Evolutionary conservation across 2,113 vertebrate genomes (phyloP).

Genomic region (Rhea pennata): DNA sequence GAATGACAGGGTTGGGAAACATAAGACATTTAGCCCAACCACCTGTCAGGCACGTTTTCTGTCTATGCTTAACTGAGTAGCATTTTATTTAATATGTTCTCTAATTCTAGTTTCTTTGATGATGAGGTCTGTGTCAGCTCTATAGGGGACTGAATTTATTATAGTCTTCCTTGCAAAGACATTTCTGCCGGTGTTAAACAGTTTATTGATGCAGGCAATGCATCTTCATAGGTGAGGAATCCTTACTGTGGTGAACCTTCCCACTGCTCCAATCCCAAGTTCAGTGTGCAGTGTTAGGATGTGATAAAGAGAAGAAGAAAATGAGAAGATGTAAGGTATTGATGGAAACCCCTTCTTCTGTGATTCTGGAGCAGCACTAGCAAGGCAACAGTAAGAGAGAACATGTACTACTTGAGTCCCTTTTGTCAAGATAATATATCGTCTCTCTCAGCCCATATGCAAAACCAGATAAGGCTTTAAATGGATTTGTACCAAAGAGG

Average conservation of each 20-base stretch:
- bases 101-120: neutral
- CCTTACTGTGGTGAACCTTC: neutral
- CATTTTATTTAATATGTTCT: neutral
- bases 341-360: neutral
- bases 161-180: neutral
- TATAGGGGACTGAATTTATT: neutral
- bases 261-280: neutral
- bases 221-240: neutral
- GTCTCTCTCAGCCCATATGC: neutral
- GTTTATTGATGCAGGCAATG: neutral
- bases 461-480: rapidly evolving
- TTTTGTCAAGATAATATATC: neutral
- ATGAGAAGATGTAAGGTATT: neutral
- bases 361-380: neutral
- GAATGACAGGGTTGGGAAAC: neutral
- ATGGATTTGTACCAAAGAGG: neutral
- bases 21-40: neutral
- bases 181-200: neutral
- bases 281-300: neutral
- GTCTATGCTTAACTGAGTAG: neutral
- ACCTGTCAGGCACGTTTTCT: neutral
- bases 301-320: neutral
- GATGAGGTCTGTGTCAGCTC: neutral
- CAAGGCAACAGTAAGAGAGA: neutral
- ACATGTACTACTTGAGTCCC: neutral